These are phyloP conservation scores for Coryphaenoides rupestris DNA, from an alignment of 2,113 vertebrate species.

Conservation along the genomic window DNA sequence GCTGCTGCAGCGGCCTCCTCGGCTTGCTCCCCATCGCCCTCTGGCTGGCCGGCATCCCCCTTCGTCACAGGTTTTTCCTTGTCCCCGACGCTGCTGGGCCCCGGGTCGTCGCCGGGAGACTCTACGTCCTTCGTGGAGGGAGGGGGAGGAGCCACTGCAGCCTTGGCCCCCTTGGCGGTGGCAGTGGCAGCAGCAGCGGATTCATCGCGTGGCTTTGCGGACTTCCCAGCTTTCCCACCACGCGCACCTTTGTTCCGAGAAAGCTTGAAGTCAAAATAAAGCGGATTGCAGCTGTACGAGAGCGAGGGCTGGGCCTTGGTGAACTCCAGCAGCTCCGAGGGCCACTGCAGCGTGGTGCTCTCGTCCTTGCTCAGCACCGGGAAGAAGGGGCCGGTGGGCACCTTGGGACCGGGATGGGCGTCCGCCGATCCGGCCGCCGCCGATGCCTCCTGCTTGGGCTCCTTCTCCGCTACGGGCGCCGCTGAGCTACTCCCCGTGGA, in stretches of 20 bases:
- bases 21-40: slow-evolving; percentile 58
- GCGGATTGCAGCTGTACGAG: slow-evolving; percentile 96
- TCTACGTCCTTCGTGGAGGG: slow-evolving; percentile 57
- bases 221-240: slow-evolving; percentile 57
- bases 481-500: slow-evolving; percentile 20
- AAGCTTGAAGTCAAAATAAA: slow-evolving; percentile 97
- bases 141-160: too few species aligned
- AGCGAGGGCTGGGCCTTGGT: slow-evolving; percentile 89
- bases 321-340: slow-evolving; percentile 93
- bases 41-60: slow-evolving; percentile 35
- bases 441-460: slow-evolving; percentile 36
- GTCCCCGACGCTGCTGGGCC: slow-evolving; percentile 43
- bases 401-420: slow-evolving; percentile 77
- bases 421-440: too few species aligned
- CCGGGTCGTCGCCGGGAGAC: slow-evolving; percentile 20
- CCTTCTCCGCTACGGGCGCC: slow-evolving; percentile 30
- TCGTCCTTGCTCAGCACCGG: slow-evolving; percentile 95
- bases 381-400: slow-evolving; percentile 88
- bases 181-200: slow-evolving; percentile 32
- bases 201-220: slow-evolving; percentile 51
- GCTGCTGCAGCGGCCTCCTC: slow-evolving; percentile 26
- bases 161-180: slow-evolving; percentile 62
- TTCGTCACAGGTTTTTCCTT: slow-evolving; percentile 48
- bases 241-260: slow-evolving; percentile 86
- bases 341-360: slow-evolving; percentile 96